Percentiles rank a stretch among this genome's conserved stretches.
These are phyloP conservation scores for Grapholita molesta DNA, from an alignment of 1,140 invertebrate species.

Conservation along the genomic window DNA sequence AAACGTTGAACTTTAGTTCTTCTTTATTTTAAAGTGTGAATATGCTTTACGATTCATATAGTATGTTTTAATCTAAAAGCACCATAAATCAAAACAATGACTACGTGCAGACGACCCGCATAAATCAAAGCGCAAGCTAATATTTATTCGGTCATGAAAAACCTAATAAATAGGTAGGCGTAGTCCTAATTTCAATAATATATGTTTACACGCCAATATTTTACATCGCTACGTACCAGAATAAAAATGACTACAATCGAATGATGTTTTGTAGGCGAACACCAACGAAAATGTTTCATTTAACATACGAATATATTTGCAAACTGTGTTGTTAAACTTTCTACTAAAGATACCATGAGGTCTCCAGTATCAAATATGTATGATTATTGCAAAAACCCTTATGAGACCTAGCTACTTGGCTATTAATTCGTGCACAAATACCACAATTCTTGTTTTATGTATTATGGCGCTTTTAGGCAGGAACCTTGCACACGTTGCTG, in stretches of 20 bases:
- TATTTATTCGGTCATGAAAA: neutral
- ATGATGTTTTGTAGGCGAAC: neutral
- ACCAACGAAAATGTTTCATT: neutral
- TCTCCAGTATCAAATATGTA: too few relatives aligned
- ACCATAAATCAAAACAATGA: neutral
- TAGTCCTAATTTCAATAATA: conserved; percentile 2
- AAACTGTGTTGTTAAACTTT: too few relatives aligned
- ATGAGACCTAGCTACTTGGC: too few relatives aligned
- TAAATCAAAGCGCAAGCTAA: neutral
- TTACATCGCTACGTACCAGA: neutral
- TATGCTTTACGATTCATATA: too few relatives aligned
- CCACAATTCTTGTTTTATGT: too few relatives aligned
- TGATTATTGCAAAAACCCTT: too few relatives aligned
- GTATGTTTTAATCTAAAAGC: neutral
- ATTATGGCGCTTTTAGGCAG: too few relatives aligned
- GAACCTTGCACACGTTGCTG: too few relatives aligned
- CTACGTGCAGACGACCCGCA: neutral
- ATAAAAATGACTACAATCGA: neutral
- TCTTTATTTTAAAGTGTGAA: too few relatives aligned
- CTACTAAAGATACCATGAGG: too few relatives aligned
- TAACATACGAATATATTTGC: neutral
- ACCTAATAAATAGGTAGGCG: neutral
- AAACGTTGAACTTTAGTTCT: too few relatives aligned
- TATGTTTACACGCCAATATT: neutral
- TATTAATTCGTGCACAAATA: too few relatives aligned